Conservation (phyloP, 1,140 invertebrate species). For the Drosophila suzukii region DNA sequence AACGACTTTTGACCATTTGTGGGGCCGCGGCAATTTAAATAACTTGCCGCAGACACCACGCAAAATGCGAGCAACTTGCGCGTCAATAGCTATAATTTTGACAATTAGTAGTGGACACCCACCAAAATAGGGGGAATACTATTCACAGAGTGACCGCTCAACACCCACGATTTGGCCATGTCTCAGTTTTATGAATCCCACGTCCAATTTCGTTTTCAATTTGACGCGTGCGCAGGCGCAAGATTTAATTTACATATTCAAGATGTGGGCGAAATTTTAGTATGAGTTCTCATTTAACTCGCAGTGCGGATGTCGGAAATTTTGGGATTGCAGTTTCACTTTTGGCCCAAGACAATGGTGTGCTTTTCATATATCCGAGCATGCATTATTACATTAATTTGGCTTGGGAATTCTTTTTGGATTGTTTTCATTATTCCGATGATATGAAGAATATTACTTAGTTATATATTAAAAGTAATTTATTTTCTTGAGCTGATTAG, state of each 20-base stretch:
- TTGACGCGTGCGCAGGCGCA: constrained; percentile 48
- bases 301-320: constrained; percentile 17
- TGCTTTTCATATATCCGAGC: background rate
- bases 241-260: constrained; percentile 37
- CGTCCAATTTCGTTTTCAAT: constrained; percentile 26
- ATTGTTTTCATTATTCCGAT: constrained; percentile 13
- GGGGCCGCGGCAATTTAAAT: constrained; percentile 2
- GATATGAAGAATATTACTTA: background rate
- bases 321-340: constrained; percentile 27
- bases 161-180: constrained; percentile 32
- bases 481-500: background rate
- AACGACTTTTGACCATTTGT: constrained; percentile 17
- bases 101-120: constrained; percentile 29
- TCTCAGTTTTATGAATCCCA: constrained; percentile 20
- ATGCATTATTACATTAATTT: constrained; percentile 14
- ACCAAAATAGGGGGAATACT: background rate
- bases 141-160: constrained; percentile 26
- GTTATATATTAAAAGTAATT: background rate
- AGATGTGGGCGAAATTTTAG: constrained; percentile 29
- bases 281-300: constrained; percentile 21
- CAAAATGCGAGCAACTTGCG: constrained; percentile 34
- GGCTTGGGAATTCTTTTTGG: background rate
- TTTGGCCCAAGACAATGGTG: constrained; percentile 17
- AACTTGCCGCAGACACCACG: constrained; percentile 25
- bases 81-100: constrained; percentile 26